Evolutionary conservation across 2,797 vertebrate species (phyloP), one percentile per base, ranked within the genome.

Genomic region (Oreochromis grahami): DNA sequence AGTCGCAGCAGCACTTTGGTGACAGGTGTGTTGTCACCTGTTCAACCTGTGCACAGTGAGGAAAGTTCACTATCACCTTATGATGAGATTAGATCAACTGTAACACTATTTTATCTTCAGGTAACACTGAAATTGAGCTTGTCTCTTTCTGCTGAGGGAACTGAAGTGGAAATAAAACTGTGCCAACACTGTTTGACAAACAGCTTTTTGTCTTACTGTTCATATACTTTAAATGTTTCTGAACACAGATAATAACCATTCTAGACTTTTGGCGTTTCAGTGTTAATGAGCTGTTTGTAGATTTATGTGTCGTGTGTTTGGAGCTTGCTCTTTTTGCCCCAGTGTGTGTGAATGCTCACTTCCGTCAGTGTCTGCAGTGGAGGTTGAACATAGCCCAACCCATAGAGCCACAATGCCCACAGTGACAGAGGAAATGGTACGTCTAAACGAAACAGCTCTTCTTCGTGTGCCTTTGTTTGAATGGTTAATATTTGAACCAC

Each of bases 181-280:
- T 3, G 4, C 14, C 8, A 6, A 17, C 29, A 19, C 9, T 12
- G 10, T 12, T n/a, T 63, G 17, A 63, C 6, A 15, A 41, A 43
- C 29, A 3, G 0, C 1, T 68, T 14, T 41, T 9, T 43, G 4
- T 9, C 6, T 24, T 68, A 1, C n/a, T 10, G 38, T 26, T 68
- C 63, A 43, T 3, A 4, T 58, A 19, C 29, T 34, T 36, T 1
- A 36, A 36, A 9, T 19, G 15, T 34, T 34, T 60, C 56, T 34
- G 29, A 34, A 17, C 8, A 45, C 63, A 0, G 63, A 43, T 6
- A 1, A 68, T 43, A 17, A 70, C 1, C 1, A 3, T 11, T 45
- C 13, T 9, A 15, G 65, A 21, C 12, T 24, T 43, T 0, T 0
- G 2, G 0, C 14, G 60, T 7, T 70, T 45, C 38, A 6, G 21